Evolutionary conservation across 2,888 invertebrate species (phyloP).

Genomic region (Rhodophaea formosa): DNA sequence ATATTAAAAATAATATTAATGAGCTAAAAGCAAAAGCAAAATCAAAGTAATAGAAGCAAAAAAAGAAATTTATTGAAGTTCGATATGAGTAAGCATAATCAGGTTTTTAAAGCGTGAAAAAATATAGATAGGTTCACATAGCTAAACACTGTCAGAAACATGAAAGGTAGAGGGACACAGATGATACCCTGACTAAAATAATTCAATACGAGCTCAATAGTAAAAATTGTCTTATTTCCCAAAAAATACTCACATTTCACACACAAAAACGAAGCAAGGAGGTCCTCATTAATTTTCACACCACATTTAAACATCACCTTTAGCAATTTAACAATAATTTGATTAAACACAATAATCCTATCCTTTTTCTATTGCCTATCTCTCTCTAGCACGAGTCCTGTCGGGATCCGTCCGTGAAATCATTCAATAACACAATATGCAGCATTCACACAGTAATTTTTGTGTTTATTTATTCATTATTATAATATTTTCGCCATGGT

Average conservation of each 20-base stretch:
- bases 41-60: too few species aligned
- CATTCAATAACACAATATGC: conserved; percentile 25
- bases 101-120: neutral
- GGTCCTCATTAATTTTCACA: neutral
- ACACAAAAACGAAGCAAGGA: neutral
- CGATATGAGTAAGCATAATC: too few species aligned
- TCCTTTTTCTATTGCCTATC: conserved; percentile 37
- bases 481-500: conserved; percentile 5
- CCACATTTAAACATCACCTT: conserved; percentile 18
- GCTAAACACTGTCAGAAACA: neutral
- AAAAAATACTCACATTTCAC: conserved; percentile 5
- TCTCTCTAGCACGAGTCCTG: conserved; percentile 38
- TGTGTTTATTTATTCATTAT: conserved; percentile 20
- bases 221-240: neutral
- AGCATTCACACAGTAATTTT: conserved; percentile 34
- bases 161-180: neutral
- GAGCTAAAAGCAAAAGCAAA: too few species aligned
- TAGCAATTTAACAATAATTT: conserved; percentile 30
- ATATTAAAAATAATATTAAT: too few species aligned
- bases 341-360: conserved; percentile 31
- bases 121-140: neutral
- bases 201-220: neutral
- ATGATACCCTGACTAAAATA: neutral
- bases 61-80: too few species aligned
- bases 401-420: conserved; percentile 29